Evolutionary conservation across 2,797 vertebrate genomes (phyloP).

Genomic region (Sebastes elongatus): DNA sequence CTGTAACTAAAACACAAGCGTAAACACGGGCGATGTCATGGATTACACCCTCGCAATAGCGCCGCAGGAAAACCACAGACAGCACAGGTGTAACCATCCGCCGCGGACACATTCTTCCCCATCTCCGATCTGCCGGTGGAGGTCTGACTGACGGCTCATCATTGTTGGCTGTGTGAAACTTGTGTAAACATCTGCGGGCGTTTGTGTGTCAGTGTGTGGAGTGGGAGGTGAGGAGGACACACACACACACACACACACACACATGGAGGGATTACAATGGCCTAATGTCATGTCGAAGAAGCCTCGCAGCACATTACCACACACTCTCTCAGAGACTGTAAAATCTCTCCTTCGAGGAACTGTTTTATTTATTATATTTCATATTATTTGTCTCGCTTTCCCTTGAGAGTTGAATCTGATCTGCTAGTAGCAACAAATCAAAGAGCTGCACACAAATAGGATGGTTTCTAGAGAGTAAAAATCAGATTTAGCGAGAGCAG

Average conservation of each 20-base stretch:
- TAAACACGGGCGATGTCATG: slow-evolving; percentile 79
- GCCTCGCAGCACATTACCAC: slow-evolving; percentile 56
- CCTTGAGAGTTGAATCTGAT: not conserved
- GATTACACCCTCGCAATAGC: slow-evolving; percentile 68
- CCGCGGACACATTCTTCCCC: slow-evolving; percentile 53
- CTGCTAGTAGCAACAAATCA: not conserved
- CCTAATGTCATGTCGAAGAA: slow-evolving; percentile 43
- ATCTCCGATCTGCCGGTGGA: slow-evolving; percentile 30
- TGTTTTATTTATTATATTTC: not conserved
- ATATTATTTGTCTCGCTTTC: not conserved
- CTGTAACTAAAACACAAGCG: slow-evolving; percentile 84
- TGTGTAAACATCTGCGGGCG: slow-evolving; percentile 72
- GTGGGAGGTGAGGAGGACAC: slow-evolving; percentile 47
- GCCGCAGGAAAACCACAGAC: slow-evolving; percentile 64
- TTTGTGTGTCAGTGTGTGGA: not conserved
- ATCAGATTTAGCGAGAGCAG: slow-evolving; percentile 1
- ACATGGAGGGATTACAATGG: slow-evolving; percentile 45
- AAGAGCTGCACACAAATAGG: not conserved
- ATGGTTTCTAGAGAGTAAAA: not conserved
- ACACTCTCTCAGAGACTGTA: slow-evolving; percentile 26
- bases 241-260: slow-evolving; percentile 14
- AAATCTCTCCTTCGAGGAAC: not conserved
- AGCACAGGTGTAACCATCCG: slow-evolving; percentile 69
- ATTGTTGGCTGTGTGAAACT: slow-evolving; percentile 53
- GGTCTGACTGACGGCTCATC: slow-evolving; percentile 73